A percentile compares a stretch with the other conserved stretches of the same genome.
phyloP scores from a whole-genome alignment of 2,888 invertebrate species.

The Hesperia comma region DNA sequence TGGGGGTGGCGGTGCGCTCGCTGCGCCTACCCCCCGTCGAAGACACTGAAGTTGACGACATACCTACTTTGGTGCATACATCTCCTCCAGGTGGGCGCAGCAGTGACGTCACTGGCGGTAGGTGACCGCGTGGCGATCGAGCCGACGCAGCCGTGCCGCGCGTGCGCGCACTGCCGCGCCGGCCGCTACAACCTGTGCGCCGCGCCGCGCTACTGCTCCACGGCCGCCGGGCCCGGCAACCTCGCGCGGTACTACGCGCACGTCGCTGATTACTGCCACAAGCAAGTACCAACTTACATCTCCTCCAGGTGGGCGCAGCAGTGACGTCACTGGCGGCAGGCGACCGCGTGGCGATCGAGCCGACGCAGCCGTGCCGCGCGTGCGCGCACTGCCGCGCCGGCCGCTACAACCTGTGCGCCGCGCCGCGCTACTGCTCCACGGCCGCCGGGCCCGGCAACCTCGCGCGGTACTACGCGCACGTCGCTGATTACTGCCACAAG shows the following conservation, averaged over 20 bases:
- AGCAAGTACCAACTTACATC: conserved; percentile 83
- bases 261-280: conserved; percentile 93
- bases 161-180: conserved; percentile 91
- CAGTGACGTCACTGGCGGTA: conserved; percentile 85
- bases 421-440: conserved; percentile 95
- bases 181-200: conserved; percentile 96
- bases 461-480: conserved; percentile 92
- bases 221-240: conserved; percentile 93
- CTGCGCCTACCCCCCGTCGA: too few relatives aligned
- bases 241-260: conserved; percentile 93
- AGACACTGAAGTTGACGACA: too few relatives aligned
- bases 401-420: conserved; percentile 93
- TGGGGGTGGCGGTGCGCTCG: too few relatives aligned
- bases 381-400: conserved; percentile 94
- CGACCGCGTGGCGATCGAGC: conserved; percentile 96
- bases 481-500: conserved; percentile 94
- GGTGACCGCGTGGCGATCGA: conserved; percentile 97
- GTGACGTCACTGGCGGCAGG: conserved; percentile 82
- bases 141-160: conserved; percentile 94
- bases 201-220: conserved; percentile 94
- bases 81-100: conserved; percentile 63
- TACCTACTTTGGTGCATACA: neutral
- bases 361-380: conserved; percentile 93
- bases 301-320: too few relatives aligned
- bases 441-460: conserved; percentile 94